phyloP scores from a whole-genome alignment of 2,888 invertebrate genomes.

The Acleris cristana region DNA sequence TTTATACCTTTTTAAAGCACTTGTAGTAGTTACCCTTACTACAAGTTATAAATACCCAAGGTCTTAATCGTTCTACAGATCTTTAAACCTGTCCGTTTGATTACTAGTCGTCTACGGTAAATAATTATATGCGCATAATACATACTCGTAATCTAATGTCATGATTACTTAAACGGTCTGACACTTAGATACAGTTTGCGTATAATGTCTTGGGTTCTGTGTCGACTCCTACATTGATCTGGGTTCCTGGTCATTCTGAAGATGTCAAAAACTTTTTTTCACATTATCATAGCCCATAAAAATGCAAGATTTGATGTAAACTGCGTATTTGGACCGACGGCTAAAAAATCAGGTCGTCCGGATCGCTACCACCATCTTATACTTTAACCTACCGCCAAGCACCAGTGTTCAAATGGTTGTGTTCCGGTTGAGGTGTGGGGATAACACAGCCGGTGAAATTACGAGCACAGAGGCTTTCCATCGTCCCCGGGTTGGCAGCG shows the following conservation, averaged over 20 bases:
- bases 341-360: too few species aligned
- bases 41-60: not conserved
- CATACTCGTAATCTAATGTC: not conserved
- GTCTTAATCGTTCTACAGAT: not conserved
- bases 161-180: not conserved
- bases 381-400: too few species aligned
- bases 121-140: conserved; percentile 4
- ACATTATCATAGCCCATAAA: too few species aligned
- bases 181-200: not conserved
- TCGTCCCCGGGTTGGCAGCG: too few species aligned
- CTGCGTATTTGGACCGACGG: too few species aligned
- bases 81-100: not conserved
- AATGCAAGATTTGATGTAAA: too few species aligned
- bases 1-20: not conserved
- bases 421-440: too few species aligned
- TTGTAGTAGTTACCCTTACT: not conserved
- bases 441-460: too few species aligned
- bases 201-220: not conserved
- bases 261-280: too few species aligned
- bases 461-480: too few species aligned
- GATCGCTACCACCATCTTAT: not conserved
- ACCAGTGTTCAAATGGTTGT: too few species aligned
- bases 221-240: not conserved
- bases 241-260: not conserved
- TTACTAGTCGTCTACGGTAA: conserved; percentile 2